Evolutionary conservation across 2,888 invertebrate genomes (phyloP).

Genomic region (Nymphalis urticae): DNA sequence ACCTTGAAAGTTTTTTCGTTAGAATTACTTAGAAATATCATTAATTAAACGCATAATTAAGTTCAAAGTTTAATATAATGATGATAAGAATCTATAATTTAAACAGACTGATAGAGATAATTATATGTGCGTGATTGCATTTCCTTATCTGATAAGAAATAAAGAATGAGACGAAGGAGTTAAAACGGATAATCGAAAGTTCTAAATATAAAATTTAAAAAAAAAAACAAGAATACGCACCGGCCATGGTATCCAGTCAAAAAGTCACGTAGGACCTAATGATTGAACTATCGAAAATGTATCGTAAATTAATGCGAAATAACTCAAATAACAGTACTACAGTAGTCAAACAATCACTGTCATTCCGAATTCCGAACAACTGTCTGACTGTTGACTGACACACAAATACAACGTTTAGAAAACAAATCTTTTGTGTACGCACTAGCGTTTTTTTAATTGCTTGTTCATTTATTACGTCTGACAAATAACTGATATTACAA

Average conservation of each 20-base stretch:
- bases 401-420: constrained; percentile 7
- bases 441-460: not conserved
- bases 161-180: not conserved
- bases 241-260: constrained; percentile 56
- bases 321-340: not conserved
- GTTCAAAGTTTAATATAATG: constrained; percentile 47
- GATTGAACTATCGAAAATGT: not conserved
- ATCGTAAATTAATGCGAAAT: constrained; percentile 3
- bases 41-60: constrained; percentile 14
- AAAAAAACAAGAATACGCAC: constrained; percentile 50
- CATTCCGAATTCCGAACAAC: constrained; percentile 23
- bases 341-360: constrained; percentile 34
- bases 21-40: not conserved
- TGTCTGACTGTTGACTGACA: constrained; percentile 1
- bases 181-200: not conserved
- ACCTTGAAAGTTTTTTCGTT: constrained; percentile 3
- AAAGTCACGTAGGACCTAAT: constrained; percentile 49
- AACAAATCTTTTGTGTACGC: not conserved
- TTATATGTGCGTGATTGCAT: not conserved
- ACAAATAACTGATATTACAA: too few relatives aligned
- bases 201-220: not conserved
- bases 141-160: not conserved
- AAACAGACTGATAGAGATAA: not conserved
- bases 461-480: too few relatives aligned
- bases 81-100: constrained; percentile 1